Base-by-base conservation (phyloP, 2,888 invertebrate species). In the Lasioglossum pauxillum region DNA sequence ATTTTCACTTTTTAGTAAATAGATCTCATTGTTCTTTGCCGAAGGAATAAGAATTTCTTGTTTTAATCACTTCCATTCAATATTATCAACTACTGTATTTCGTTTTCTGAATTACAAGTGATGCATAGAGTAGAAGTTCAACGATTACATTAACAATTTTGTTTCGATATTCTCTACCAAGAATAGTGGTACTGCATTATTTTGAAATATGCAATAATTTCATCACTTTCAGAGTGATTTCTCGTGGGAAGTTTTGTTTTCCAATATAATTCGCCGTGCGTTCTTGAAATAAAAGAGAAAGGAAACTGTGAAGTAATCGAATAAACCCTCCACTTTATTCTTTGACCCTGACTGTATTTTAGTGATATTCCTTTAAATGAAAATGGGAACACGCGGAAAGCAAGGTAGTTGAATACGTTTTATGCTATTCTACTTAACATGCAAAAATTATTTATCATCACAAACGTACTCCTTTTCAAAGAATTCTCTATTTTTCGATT, bases 271-370 rank as follows among this genome's bases (percentile, higher is more conserved):
- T 69, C 23, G 38, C 12, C 38, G 38, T 10, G 12, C 5, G 64
- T 69, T 69, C 38, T 38, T 69, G n/a, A 27, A 71, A 41, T 71
- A 41, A 71, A 71, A 71, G 38, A 71, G 38, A 71, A 71, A 71
- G 71, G 41, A 71, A 41, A n/a, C 38, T 41, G 35, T 41, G n/a
- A 71, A n/a, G 38, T 71, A 71, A 38, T 69, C 23, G 69, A 69
- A 41, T 71, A 41, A 71, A 71, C 2, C 12, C 41, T 71, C n/a
- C 41, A 41, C n/a, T 71, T 64, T 31, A 64, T 64, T 41, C 71
- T 71, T 41, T 41, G 41, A 23, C 41, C 38, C 38, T 71, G 71
- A 41, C 71, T 71, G 71, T n/a, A 71, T n/a, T 41, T 71, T 41
- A n/a, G n/a, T 27, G n/a, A 4, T 38, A 41, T 41, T n/a, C 38